Evolutionary conservation across 2,113 vertebrate species (phyloP).

Genomic region (Machaerirhynchus nigripectus): DNA sequence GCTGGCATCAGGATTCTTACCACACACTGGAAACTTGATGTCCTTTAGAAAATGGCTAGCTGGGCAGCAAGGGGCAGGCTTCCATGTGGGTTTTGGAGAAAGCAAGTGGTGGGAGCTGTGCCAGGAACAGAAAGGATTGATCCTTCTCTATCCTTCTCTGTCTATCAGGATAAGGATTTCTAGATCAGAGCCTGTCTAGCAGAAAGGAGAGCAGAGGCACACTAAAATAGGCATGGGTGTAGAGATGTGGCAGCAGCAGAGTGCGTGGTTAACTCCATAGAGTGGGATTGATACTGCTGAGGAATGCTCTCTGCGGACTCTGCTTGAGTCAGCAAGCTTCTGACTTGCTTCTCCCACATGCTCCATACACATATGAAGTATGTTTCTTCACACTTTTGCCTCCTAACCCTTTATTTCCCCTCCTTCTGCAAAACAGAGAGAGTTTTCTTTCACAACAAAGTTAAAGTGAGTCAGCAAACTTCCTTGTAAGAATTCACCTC

Average conservation of each 20-base stretch:
- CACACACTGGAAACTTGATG: background rate
- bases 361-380: background rate
- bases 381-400: background rate
- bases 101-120: background rate
- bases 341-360: background rate
- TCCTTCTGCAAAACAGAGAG: background rate
- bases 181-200: background rate
- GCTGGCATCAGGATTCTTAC: background rate
- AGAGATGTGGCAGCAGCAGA: background rate
- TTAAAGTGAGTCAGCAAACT: background rate
- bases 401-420: accelerated
- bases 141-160: background rate
- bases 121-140: background rate
- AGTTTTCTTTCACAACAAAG: background rate
- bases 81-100: background rate
- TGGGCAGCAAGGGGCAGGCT: background rate
- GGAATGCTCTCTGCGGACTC: background rate
- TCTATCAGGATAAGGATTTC: background rate
- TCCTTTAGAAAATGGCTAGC: background rate
- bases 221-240: background rate
- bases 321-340: background rate
- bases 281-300: background rate
- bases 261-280: background rate
- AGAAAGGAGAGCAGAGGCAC: background rate
- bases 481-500: background rate